phyloP scores from a whole-genome alignment of 2,797 vertebrate species.

The Apogon talboti region DNA sequence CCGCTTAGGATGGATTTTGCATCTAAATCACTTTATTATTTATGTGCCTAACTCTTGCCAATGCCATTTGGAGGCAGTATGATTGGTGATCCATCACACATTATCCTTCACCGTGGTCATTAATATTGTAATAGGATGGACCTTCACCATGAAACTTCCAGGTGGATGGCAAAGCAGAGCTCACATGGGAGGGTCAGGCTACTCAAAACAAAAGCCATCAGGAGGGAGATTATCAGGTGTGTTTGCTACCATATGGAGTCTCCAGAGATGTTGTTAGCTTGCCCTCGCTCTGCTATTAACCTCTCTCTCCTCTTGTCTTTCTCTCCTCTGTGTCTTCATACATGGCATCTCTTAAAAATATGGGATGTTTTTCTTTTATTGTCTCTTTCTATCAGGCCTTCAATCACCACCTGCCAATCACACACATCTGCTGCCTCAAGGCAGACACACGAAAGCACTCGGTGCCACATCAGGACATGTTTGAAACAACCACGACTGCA shows the following conservation, averaged over 20 bases:
- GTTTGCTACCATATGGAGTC: slow-evolving; percentile 51
- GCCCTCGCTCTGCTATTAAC: slow-evolving; percentile 52
- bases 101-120: slow-evolving; percentile 77
- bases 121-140: slow-evolving; percentile 79
- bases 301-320: slow-evolving; percentile 18
- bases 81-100: slow-evolving; percentile 84
- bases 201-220: slow-evolving; percentile 52
- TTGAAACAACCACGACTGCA: slow-evolving; percentile 41
- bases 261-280: slow-evolving; percentile 75
- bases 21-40: slow-evolving; percentile 85
- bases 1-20: slow-evolving; percentile 84
- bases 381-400: slow-evolving; percentile 70
- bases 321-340: slow-evolving; percentile 42
- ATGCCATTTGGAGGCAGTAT: slow-evolving; percentile 75
- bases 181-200: slow-evolving; percentile 41
- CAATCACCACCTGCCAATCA: slow-evolving; percentile 74
- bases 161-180: slow-evolving; percentile 62
- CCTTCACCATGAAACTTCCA: slow-evolving; percentile 69
- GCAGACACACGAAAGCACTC: slow-evolving; percentile 38
- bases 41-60: slow-evolving; percentile 76
- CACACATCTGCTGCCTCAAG: slow-evolving; percentile 54
- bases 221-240: slow-evolving; percentile 54
- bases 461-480: slow-evolving; percentile 51
- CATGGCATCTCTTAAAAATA: slow-evolving; percentile 49
- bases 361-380: slow-evolving; percentile 64